phyloP scores from a whole-genome alignment of 2,797 vertebrate genomes.

The Antennarius maculatus region DNA sequence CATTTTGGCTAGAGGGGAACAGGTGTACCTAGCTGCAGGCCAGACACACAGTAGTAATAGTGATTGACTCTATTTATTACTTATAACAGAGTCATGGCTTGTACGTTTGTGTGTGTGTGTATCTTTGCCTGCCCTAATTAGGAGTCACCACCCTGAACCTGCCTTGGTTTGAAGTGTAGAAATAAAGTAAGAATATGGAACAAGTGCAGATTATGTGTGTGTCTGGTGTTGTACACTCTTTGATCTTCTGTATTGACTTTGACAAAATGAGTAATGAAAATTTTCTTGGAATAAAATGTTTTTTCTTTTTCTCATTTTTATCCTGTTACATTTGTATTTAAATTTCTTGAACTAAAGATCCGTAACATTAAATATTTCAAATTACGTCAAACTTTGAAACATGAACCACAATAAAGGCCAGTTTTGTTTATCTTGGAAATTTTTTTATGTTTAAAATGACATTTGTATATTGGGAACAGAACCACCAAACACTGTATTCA shows the following conservation, averaged over 20 bases:
- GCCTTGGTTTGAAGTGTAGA: slow-evolving; percentile 13
- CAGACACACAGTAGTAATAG: slow-evolving; percentile 33
- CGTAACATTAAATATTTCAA: not conserved
- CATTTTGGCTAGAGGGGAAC: not conserved
- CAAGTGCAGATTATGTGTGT: too few relatives aligned
- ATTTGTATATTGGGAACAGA: not conserved
- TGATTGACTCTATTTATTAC: slow-evolving; percentile 59
- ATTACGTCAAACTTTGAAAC: not conserved
- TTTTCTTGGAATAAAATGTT: not conserved
- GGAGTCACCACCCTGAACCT: slow-evolving; percentile 23
- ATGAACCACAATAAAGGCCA: not conserved
- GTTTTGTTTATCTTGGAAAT: not conserved
- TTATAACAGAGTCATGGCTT: slow-evolving; percentile 43
- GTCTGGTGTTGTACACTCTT: not conserved
- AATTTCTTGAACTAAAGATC: not conserved
- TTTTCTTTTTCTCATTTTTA: not conserved
- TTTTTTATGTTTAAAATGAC: too few relatives aligned
- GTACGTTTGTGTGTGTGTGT: not conserved
- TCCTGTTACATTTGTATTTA: not conserved
- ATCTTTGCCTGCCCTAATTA: slow-evolving; percentile 37
- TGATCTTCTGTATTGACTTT: not conserved
- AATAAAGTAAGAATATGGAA: slow-evolving; percentile 5
- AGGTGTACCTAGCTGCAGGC: slow-evolving; percentile 34
- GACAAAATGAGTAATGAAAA: not conserved
- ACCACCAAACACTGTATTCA: not conserved